Evolutionary conservation across 92 coral and sea anemone species (phyloP).

Genomic region (Phymanthus crucifer): DNA sequence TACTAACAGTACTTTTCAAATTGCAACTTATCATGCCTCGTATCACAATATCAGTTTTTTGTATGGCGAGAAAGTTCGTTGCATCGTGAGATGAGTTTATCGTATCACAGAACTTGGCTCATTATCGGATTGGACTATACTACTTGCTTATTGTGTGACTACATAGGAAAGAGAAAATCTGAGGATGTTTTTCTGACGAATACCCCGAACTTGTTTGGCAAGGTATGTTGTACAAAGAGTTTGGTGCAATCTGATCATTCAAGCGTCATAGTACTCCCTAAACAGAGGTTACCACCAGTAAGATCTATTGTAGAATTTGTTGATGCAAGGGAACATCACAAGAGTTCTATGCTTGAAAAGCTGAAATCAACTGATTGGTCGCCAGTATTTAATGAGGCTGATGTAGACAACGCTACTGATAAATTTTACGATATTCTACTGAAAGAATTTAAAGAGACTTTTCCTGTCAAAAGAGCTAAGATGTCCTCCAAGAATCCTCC

Average conservation of each 20-base stretch:
- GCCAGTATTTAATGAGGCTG: constrained; percentile 29
- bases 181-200: constrained; percentile 60
- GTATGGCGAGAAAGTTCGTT: too few relatives aligned
- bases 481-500: constrained; percentile 48
- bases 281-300: constrained; percentile 18
- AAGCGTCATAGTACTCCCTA: constrained; percentile 26
- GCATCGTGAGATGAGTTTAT: too few relatives aligned
- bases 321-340: constrained; percentile 50
- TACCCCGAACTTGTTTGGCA: constrained; percentile 40
- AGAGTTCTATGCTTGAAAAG: constrained; percentile 32
- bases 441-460: constrained; percentile 31
- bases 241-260: constrained; percentile 47
- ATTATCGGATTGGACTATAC: too few relatives aligned
- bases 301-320: constrained; percentile 27
- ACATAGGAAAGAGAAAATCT: constrained; percentile 44
- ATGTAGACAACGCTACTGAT: constrained; percentile 31
- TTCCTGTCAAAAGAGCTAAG: constrained; percentile 34
- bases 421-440: constrained; percentile 17
- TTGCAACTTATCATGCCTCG: too few relatives aligned
- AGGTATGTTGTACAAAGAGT: constrained; percentile 40
- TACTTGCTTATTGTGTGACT: too few relatives aligned
- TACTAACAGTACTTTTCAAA: too few relatives aligned
- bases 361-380: constrained; percentile 37
- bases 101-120: too few relatives aligned
- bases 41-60: too few relatives aligned